Evolutionary conservation across 23 tunicate species (phyloP).

Genomic region (Trididemnum miniatum): DNA sequence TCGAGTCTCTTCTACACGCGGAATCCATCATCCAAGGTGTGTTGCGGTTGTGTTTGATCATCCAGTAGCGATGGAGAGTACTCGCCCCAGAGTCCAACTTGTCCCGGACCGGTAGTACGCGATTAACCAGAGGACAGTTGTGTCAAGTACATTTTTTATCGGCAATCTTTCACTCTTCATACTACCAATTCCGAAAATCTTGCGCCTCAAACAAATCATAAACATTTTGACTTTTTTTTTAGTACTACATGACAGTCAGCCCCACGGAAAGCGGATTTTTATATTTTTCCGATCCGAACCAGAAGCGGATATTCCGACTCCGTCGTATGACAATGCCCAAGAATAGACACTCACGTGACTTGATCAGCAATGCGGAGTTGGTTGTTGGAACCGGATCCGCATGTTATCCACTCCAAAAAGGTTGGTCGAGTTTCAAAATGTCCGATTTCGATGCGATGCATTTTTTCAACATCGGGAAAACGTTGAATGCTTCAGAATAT

Average conservation of each 20-base stretch:
- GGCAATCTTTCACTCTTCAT: too few relatives aligned
- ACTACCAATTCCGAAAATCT: too few relatives aligned
- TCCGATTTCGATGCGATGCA: too few relatives aligned
- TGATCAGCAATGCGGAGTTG: conserved; percentile 57
- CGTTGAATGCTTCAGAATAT: too few relatives aligned
- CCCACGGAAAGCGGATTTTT: conserved; percentile 50
- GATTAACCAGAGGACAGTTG: too few relatives aligned
- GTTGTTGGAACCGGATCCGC: conserved; percentile 81
- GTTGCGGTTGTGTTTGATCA: neutral
- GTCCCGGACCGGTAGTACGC: too few relatives aligned
- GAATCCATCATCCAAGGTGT: conserved; percentile 66
- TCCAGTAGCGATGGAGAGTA: too few relatives aligned
- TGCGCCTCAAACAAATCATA: too few relatives aligned
- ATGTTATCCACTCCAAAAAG: conserved; percentile 75
- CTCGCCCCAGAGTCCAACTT: too few relatives aligned
- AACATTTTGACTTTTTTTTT: neutral
- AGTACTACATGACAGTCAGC: conserved; percentile 91
- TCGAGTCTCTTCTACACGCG: conserved; percentile 57
- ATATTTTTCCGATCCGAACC: conserved; percentile 75
- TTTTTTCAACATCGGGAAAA: too few relatives aligned
- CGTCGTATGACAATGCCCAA: conserved; percentile 56
- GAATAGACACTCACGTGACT: conserved; percentile 46
- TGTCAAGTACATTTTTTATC: too few relatives aligned
- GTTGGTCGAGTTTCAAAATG: too few relatives aligned
- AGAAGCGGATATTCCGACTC: conserved; percentile 55